phyloP scores from a whole-genome alignment of 2,797 vertebrate species.

The Danio jaintianensis region DNA sequence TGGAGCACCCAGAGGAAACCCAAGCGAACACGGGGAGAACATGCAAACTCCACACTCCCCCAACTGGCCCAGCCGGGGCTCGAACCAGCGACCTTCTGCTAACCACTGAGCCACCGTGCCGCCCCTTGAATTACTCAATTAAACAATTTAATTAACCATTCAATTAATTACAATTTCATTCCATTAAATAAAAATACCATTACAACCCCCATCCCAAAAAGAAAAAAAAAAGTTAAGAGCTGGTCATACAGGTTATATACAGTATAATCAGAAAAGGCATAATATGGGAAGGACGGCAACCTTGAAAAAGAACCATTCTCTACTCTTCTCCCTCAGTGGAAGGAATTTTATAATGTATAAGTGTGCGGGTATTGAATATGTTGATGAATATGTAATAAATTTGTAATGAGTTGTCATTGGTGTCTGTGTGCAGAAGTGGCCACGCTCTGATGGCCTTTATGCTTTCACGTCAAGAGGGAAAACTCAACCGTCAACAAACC shows the following conservation, averaged over 20 bases:
- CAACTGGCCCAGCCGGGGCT: too few relatives aligned
- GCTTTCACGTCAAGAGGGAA: slow-evolving; percentile 96
- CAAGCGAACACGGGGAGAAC: too few relatives aligned
- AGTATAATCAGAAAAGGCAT: slow-evolving; percentile 39
- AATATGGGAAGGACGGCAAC: too few relatives aligned
- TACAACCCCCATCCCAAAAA: background rate
- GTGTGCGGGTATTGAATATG: slow-evolving; percentile 6
- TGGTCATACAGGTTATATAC: too few relatives aligned
- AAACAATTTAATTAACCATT: too few relatives aligned
- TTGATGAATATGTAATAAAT: background rate
- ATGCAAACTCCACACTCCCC: too few relatives aligned
- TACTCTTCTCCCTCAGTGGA: background rate
- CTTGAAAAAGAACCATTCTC: slow-evolving; percentile 1
- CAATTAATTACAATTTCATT: too few relatives aligned
- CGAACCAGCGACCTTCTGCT: too few relatives aligned
- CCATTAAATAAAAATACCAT: background rate
- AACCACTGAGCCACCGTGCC: too few relatives aligned
- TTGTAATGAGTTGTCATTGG: slow-evolving; percentile 16
- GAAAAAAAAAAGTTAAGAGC: too few relatives aligned
- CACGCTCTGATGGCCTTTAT: slow-evolving; percentile 97
- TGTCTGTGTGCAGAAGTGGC: slow-evolving; percentile 82
- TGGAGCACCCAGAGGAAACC: too few relatives aligned
- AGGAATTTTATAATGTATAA: background rate
- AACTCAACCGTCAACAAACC: slow-evolving; percentile 97
- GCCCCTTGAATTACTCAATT: too few relatives aligned